Conservation (phyloP, 2,888 invertebrate genomes). For the Aproaerema taeniolella region DNA sequence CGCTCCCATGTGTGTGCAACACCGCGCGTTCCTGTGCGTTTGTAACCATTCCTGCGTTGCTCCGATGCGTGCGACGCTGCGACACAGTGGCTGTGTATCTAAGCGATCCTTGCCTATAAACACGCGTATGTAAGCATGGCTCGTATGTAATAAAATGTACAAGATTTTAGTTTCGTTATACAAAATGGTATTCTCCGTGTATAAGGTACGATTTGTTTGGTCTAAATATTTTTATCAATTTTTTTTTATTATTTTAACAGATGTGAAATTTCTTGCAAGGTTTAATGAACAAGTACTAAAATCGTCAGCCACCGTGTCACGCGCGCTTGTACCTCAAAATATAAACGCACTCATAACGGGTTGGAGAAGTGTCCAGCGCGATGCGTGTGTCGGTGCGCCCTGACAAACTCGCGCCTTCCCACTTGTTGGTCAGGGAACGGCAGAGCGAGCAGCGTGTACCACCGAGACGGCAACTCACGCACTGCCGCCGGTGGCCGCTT, state of each 20-base stretch:
- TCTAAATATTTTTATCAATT: too few relatives aligned
- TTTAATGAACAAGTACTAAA: too few relatives aligned
- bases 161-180: neutral
- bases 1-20: neutral
- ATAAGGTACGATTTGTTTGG: too few relatives aligned
- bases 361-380: slow-evolving; percentile 95
- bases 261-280: too few relatives aligned
- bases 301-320: slow-evolving; percentile 64
- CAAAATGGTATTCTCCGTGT: neutral
- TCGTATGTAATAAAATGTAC: neutral
- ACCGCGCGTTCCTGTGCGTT: neutral
- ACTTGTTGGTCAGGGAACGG: slow-evolving; percentile 96
- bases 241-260: too few relatives aligned
- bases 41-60: neutral
- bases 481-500: slow-evolving; percentile 57
- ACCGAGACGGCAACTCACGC: slow-evolving; percentile 85
- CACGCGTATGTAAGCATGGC: too few relatives aligned
- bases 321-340: slow-evolving; percentile 60
- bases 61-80: slow-evolving; percentile 23
- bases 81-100: slow-evolving; percentile 57
- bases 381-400: slow-evolving; percentile 82
- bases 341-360: slow-evolving; percentile 79
- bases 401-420: slow-evolving; percentile 89
- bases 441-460: slow-evolving; percentile 93
- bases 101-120: too few relatives aligned